Evolutionary conservation across 2,113 vertebrate genomes (phyloP).

Genomic region (Coregonus clupeaformis): DNA sequence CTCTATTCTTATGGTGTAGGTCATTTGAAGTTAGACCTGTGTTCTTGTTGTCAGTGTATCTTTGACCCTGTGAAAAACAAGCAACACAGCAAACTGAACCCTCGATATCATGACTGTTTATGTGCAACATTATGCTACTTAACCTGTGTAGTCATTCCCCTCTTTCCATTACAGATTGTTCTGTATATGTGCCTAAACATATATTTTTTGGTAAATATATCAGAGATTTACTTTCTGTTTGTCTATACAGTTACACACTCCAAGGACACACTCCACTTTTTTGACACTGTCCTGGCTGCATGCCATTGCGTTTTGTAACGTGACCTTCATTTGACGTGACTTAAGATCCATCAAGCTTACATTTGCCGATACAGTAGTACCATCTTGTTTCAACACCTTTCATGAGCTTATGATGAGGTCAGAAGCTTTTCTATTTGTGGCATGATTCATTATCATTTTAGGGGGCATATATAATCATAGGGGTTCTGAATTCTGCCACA

Average conservation of each 20-base stretch:
- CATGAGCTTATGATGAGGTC: neutral
- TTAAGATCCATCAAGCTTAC: neutral
- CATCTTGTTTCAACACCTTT: neutral
- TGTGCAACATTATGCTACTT: slow-evolving; percentile 55
- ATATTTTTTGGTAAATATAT: slow-evolving; percentile 47
- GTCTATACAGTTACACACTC: neutral
- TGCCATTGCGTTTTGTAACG: neutral
- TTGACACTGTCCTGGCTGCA: neutral
- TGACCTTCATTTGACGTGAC: neutral
- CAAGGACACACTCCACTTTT: neutral
- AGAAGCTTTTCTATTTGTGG: neutral
- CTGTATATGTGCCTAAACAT: slow-evolving; percentile 75
- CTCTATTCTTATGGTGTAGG: slow-evolving; percentile 28
- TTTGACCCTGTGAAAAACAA: slow-evolving; percentile 39
- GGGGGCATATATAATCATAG: neutral
- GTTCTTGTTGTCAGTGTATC: slow-evolving; percentile 34
- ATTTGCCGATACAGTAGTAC: neutral
- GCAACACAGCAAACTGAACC: slow-evolving; percentile 40
- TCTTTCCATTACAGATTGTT: slow-evolving; percentile 60
- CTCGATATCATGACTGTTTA: slow-evolving; percentile 59
- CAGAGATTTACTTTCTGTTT: neutral
- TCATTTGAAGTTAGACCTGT: slow-evolving; percentile 45
- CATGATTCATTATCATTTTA: neutral
- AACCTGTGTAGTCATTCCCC: slow-evolving; percentile 64
- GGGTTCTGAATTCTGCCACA: no score